phyloP scores from a whole-genome alignment of 2,888 invertebrate genomes.

The Xanthia togata region DNA sequence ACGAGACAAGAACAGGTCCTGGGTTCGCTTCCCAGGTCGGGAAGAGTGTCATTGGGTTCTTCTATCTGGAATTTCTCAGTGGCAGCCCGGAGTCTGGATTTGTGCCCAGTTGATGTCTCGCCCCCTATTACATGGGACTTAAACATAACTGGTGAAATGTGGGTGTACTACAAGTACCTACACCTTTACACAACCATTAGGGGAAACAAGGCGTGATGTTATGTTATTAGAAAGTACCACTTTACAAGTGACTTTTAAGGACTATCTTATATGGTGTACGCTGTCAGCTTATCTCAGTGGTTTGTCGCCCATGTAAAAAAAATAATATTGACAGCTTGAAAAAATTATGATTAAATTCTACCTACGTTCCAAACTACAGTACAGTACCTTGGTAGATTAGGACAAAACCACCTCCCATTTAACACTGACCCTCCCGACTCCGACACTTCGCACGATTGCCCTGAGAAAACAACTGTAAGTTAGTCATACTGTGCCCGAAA shows the following conservation, averaged over 20 bases:
- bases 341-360: background rate
- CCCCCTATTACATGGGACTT: too few relatives aligned
- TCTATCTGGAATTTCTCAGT: too few relatives aligned
- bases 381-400: background rate
- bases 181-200: too few relatives aligned
- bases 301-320: background rate
- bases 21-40: too few relatives aligned
- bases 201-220: too few relatives aligned
- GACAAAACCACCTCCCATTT: background rate
- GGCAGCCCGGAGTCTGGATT: too few relatives aligned
- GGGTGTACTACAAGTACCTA: too few relatives aligned
- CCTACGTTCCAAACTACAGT: background rate
- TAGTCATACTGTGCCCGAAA: background rate
- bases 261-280: background rate
- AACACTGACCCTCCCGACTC: background rate
- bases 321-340: too few relatives aligned
- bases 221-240: background rate
- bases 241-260: background rate
- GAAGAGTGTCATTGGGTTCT: too few relatives aligned
- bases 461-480: background rate
- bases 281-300: background rate
- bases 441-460: background rate
- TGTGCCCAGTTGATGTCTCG: too few relatives aligned
- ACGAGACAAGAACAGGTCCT: too few relatives aligned
- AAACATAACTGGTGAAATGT: too few relatives aligned